Conservation (phyloP, 2,113 vertebrate genomes). For the Phodopus roborovskii region DNA sequence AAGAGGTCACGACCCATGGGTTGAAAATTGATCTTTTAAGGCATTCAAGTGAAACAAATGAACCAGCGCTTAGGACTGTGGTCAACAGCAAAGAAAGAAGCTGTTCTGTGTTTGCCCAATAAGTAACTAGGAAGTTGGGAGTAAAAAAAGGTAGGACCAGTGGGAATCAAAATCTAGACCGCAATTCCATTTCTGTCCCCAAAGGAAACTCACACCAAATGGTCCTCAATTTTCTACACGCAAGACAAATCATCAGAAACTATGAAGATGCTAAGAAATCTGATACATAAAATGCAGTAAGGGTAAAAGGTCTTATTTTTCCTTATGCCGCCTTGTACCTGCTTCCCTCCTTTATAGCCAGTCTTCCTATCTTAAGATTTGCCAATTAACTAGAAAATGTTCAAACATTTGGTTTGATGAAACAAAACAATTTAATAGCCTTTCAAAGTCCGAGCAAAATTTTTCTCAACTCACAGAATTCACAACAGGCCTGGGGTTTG, state of each 20-base stretch:
- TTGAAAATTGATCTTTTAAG: background rate
- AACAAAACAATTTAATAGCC: slow-evolving; percentile 52
- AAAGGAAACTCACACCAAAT: background rate
- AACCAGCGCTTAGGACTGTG: background rate
- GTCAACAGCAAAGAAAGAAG: slow-evolving; percentile 1
- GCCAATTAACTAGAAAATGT: slow-evolving; percentile 57
- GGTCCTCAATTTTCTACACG: slow-evolving; percentile 21
- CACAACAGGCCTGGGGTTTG: slow-evolving; percentile 39
- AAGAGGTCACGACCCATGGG: background rate
- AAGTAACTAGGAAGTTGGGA: background rate
- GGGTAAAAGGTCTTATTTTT: background rate
- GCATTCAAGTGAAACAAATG: background rate
- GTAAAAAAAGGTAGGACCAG: background rate
- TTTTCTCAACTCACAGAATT: slow-evolving; percentile 30
- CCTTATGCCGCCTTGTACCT: background rate
- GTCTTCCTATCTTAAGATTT: slow-evolving; percentile 36
- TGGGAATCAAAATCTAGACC: background rate
- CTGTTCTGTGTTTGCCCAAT: background rate
- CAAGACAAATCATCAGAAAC: slow-evolving; percentile 42
- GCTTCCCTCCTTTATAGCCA: background rate
- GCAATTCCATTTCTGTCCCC: slow-evolving; percentile 12
- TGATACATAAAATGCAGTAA: slow-evolving; percentile 26
- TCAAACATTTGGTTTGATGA: slow-evolving; percentile 42
- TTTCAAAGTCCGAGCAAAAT: slow-evolving; percentile 51
- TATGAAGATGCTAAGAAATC: slow-evolving; percentile 49